These are phyloP conservation scores for Drosophila ironensis DNA, from an alignment of 1,140 invertebrate species.

Conservation along the genomic window DNA sequence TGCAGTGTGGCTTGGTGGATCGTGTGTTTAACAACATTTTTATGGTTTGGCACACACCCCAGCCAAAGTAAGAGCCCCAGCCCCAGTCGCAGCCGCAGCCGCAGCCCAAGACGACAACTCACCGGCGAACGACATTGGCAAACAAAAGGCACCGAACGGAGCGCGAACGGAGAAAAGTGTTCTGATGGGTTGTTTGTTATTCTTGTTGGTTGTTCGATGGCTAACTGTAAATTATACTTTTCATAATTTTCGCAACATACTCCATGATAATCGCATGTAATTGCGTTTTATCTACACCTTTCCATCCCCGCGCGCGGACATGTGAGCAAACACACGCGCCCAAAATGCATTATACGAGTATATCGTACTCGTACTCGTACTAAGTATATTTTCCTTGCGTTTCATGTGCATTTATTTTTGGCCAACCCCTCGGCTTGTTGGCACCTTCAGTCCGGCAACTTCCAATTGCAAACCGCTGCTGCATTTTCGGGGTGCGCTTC, in stretches of 20 bases:
- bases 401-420: neutral
- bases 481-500: slow-evolving; percentile 59
- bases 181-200: too few species aligned
- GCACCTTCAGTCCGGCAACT: slow-evolving; percentile 20
- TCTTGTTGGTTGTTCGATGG: slow-evolving; percentile 16
- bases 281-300: slow-evolving; percentile 81
- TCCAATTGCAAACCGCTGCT: slow-evolving; percentile 18
- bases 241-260: slow-evolving; percentile 81
- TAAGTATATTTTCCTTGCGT: too few species aligned
- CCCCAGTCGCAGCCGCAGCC: too few species aligned
- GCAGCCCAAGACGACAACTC: slow-evolving; percentile 11
- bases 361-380: too few species aligned
- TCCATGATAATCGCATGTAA: slow-evolving; percentile 81
- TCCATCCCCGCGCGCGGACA: slow-evolving; percentile 68
- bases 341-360: slow-evolving; percentile 7
- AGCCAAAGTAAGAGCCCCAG: too few species aligned
- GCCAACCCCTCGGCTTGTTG: slow-evolving; percentile 20
- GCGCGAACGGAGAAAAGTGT: slow-evolving; percentile 4
- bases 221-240: slow-evolving; percentile 82
- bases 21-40: slow-evolving; percentile 81
- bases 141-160: slow-evolving; percentile 14
- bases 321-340: slow-evolving; percentile 62
- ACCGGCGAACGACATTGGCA: slow-evolving; percentile 24
- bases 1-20: slow-evolving; percentile 16
- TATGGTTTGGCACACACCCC: slow-evolving; percentile 82